Base-by-base conservation (phyloP, 2,113 vertebrate species). In the Azemiops feae region DNA sequence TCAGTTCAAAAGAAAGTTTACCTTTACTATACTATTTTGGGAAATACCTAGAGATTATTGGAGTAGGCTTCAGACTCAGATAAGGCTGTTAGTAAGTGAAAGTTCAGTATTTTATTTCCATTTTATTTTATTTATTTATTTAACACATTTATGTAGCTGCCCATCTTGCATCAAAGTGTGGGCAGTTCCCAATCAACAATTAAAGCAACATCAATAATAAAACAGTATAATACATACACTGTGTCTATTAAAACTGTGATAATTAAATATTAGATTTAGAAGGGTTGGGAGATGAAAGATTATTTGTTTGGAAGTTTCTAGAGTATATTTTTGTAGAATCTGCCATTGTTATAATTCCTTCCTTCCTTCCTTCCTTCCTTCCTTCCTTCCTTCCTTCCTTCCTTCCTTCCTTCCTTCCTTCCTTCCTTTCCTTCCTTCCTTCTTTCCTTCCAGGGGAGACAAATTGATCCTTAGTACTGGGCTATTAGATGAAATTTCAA, bases 401-500 rank as follows among this genome's bases (percentile, higher is more conserved):
- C 64, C n/a, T 34, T 18, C 64, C 14, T 74, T 18, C 69, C n/a
- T 74, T 18, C 64, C n/a, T 74, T 34, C 64, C n/a, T 30, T 64
- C 25, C 9, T 11, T 60, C 58, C 25, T 64, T 25, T 18, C 64
- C n/a, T 74, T 14, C 60, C 30, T 69, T 16, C 64, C 64, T 34
- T n/a, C 52, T 2, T 53, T 11, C 52, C 52, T 53, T 53, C 9
- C 10, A 5, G 1, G 8, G 69, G 12, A 14, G 55, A 22, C 20
- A 57, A 57, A 57, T 57, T 57, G 20, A 18, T 20, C 55, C 55
- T 57, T 18, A 20, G 4, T 47, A n/a, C 74, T 54, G 54, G 14
- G 69, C 30, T 89, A 27, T 60, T 90, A 60, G 47, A 52, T 45
- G 1, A 81, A 11, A 94, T 93, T 95, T 94, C 45, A 87, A 88